phyloP scores from a whole-genome alignment of 2,888 invertebrate species.

The Ctenicera cuprea region DNA sequence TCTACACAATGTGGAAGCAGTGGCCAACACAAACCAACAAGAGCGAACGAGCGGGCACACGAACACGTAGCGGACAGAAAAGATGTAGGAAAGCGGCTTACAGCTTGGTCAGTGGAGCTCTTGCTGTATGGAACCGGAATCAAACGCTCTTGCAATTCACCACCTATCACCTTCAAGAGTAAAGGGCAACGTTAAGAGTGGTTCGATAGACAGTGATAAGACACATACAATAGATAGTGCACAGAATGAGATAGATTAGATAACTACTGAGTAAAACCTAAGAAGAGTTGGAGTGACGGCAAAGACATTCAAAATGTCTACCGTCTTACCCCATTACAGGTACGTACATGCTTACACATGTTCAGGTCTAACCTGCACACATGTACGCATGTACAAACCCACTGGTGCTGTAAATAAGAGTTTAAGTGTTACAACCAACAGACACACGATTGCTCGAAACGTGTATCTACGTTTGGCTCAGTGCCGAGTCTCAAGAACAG shows the following conservation, averaged over 20 bases:
- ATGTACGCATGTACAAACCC: slow-evolving; percentile 60
- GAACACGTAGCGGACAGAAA: slow-evolving; percentile 73
- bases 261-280: slow-evolving; percentile 72
- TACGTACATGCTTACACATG: slow-evolving; percentile 56
- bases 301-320: slow-evolving; percentile 27
- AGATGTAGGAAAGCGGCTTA: slow-evolving; percentile 87
- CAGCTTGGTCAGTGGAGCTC: slow-evolving; percentile 99
- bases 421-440: slow-evolving; percentile 67
- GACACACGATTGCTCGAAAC: slow-evolving; percentile 73
- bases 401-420: slow-evolving; percentile 64
- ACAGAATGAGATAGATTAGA: slow-evolving; percentile 74
- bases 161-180: slow-evolving; percentile 99
- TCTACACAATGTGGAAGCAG: slow-evolving; percentile 68
- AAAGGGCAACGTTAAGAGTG: slow-evolving; percentile 89
- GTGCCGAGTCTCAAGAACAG: slow-evolving; percentile 70
- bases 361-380: slow-evolving; percentile 41
- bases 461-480: slow-evolving; percentile 70
- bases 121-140: slow-evolving; percentile 99
- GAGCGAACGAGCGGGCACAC: slow-evolving; percentile 71
- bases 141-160: slow-evolving; percentile 99
- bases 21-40: slow-evolving; percentile 71
- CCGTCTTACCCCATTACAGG: slow-evolving; percentile 45
- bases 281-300: slow-evolving; percentile 58
- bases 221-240: slow-evolving; percentile 73
- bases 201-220: slow-evolving; percentile 76